These are phyloP conservation scores for Gryllus longicercus DNA, from an alignment of 2,888 invertebrate genomes.

Conservation along the genomic window DNA sequence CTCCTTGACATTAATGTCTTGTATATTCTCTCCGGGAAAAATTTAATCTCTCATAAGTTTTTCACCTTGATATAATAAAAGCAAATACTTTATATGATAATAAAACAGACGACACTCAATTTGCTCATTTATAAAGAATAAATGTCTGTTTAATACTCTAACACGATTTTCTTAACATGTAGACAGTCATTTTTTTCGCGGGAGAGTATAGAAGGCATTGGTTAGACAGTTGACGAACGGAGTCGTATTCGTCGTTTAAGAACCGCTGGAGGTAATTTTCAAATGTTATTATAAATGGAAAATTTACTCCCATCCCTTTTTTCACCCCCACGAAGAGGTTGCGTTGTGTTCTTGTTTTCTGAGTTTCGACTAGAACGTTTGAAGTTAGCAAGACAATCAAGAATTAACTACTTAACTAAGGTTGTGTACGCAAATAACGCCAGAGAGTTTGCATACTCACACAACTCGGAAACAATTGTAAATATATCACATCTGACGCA, in stretches of 20 bases:
- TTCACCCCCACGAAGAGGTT: not conserved
- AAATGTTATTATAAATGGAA: conserved; percentile 11
- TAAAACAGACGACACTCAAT: conserved; percentile 17
- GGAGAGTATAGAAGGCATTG: not conserved
- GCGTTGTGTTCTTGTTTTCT: not conserved
- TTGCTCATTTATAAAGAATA: conserved; percentile 4
- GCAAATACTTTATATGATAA: conserved; percentile 3
- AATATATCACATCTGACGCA: conserved; percentile 12
- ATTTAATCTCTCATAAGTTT: conserved; percentile 17
- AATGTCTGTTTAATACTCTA: conserved; percentile 11
- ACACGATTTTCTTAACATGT: conserved; percentile 17
- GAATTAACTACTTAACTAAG: conserved; percentile 18
- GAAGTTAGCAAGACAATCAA: conserved; percentile 32
- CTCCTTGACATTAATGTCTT: conserved; percentile 6
- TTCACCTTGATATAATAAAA: conserved; percentile 17
- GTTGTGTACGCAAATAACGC: conserved; percentile 27
- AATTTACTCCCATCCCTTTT: not conserved
- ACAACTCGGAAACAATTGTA: conserved; percentile 19
- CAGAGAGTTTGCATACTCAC: conserved; percentile 3
- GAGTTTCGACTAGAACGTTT: conserved; percentile 20
- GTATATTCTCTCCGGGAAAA: conserved; percentile 17
- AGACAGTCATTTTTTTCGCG: conserved; percentile 1
- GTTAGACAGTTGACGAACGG: not conserved
- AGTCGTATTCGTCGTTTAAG: not conserved
- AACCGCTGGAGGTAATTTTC: not conserved